Conservation (phyloP, 2,113 vertebrate genomes). For the Hiodon alosoides region DNA sequence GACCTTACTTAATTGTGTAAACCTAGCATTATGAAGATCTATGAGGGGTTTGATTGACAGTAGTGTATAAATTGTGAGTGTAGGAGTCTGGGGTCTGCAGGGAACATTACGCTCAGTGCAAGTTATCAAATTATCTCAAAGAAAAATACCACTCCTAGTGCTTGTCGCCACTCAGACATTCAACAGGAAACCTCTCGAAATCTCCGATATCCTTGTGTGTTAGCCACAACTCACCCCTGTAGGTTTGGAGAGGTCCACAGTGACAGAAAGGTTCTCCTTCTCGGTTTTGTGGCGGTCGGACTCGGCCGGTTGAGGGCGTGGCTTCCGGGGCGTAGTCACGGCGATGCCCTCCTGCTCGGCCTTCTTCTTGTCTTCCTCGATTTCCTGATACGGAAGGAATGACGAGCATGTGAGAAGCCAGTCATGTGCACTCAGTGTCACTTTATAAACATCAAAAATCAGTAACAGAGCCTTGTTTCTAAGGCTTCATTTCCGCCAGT, state of each 20-base stretch:
- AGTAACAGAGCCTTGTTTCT: too few relatives aligned
- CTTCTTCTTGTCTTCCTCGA: slow-evolving; percentile 82
- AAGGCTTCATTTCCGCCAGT: too few relatives aligned
- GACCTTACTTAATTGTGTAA: background rate
- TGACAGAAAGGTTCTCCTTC: slow-evolving; percentile 67
- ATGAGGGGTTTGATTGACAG: slow-evolving; percentile 5
- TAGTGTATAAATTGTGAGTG: slow-evolving; percentile 5
- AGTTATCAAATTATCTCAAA: slow-evolving; percentile 7
- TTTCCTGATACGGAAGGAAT: slow-evolving; percentile 65
- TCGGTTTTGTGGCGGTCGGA: slow-evolving; percentile 53
- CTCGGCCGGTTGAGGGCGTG: slow-evolving; percentile 55
- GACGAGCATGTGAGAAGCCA: too few relatives aligned
- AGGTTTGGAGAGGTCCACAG: slow-evolving; percentile 57
- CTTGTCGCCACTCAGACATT: slow-evolving; percentile 3
- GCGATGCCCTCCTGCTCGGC: slow-evolving; percentile 83
- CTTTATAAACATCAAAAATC: too few relatives aligned
- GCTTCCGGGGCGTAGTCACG: slow-evolving; percentile 67
- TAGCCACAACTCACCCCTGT: slow-evolving; percentile 43
- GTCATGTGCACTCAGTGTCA: too few relatives aligned
- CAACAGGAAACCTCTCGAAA: background rate
- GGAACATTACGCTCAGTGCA: background rate
- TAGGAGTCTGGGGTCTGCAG: background rate
- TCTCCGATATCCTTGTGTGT: background rate
- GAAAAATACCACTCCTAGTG: background rate
- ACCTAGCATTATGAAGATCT: background rate